Evolutionary conservation across 2,797 vertebrate genomes (phyloP).

Genomic region (Macropodus opercularis): DNA sequence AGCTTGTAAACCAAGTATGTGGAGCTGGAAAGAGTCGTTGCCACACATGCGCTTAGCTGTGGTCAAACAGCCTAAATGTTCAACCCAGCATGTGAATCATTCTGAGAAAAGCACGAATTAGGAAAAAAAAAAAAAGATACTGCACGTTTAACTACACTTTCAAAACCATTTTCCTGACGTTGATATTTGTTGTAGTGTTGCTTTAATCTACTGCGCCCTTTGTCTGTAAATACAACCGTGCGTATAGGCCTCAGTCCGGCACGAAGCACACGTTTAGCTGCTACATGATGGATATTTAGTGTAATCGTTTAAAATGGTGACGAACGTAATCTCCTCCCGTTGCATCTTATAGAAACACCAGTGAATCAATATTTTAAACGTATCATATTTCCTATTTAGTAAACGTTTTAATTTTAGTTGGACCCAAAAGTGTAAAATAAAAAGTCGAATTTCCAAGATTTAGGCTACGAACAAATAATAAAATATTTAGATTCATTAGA

Average conservation of each 20-base stretch:
- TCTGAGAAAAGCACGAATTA: no score
- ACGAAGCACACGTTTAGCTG: no score
- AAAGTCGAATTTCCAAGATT: not conserved
- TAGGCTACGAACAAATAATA: not conserved
- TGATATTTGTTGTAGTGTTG: no score
- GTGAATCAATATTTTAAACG: not conserved
- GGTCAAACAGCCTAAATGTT: not conserved
- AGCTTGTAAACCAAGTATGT: slow-evolving; percentile 39
- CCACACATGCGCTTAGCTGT: slow-evolving; percentile 17
- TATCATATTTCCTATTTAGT: not conserved
- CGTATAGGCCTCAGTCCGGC: no score
- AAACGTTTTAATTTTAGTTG: not conserved
- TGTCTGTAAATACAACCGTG: not conserved
- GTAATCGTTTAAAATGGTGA: no score
- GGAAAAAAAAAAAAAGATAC: no score
- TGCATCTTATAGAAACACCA: no score
- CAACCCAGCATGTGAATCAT: no score
- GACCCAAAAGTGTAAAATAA: not conserved
- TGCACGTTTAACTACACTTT: not conserved
- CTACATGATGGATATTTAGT: no score
- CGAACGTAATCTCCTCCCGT: no score
- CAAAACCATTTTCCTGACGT: no score
- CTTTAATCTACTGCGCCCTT: no score
- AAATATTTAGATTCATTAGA: slow-evolving; percentile 4
- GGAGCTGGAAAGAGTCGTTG: slow-evolving; percentile 44